A percentile compares a stretch with the other conserved stretches of the same genome.
These are phyloP conservation scores for Arrhopalites spinosus DNA, from an alignment of 2,888 invertebrate genomes.

Conservation along the genomic window DNA sequence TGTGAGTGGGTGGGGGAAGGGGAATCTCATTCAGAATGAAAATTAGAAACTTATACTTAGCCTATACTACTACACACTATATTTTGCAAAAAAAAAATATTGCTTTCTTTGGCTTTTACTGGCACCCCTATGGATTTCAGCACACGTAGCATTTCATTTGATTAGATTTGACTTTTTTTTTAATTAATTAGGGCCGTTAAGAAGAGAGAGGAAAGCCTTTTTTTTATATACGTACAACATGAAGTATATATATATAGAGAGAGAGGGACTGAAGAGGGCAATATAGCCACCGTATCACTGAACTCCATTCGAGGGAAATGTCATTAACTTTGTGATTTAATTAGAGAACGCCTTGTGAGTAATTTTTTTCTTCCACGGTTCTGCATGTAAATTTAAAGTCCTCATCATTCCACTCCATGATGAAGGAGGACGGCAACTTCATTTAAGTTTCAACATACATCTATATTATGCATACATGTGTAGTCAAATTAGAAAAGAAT, in stretches of 20 bases:
- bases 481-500: too few species aligned
- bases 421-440: neutral
- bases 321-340: constrained; percentile 43
- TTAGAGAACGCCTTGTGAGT: constrained; percentile 43
- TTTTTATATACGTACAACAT: too few species aligned
- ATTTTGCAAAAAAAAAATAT: constrained; percentile 26
- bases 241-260: too few species aligned
- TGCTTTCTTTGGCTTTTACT: constrained; percentile 27
- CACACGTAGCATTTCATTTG: constrained; percentile 42
- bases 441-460: neutral
- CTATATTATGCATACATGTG: neutral
- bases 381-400: constrained; percentile 31
- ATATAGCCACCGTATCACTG: constrained; percentile 24
- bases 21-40: constrained; percentile 2
- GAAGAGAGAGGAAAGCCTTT: constrained; percentile 4
- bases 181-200: constrained; percentile 46
- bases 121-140: constrained; percentile 29
- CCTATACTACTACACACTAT: constrained; percentile 6
- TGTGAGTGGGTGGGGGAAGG: too few species aligned
- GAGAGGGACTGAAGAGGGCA: constrained; percentile 19
- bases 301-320: constrained; percentile 33
- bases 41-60: constrained; percentile 4
- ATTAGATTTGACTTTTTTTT: constrained; percentile 46
- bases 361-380: constrained; percentile 37
- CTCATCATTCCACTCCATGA: neutral